Evolutionary conservation across 2,888 invertebrate genomes (phyloP), one percentile per base, ranked within the genome.

Genomic region (Meloe dianella): DNA sequence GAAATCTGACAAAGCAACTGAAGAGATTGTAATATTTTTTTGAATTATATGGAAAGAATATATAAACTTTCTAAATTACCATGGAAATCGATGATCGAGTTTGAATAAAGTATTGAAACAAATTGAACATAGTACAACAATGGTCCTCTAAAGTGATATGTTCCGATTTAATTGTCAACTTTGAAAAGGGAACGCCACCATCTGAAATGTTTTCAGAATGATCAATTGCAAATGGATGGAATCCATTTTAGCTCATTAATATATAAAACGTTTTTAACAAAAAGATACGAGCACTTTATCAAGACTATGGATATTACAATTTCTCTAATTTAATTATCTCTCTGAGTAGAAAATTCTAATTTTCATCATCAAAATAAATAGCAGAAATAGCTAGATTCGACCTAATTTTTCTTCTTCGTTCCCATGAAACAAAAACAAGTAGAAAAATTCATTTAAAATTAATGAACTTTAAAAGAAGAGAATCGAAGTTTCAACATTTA

Each of bases 191-290:
- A n/a, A 35, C 14, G 14, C 35, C 14, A 14, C 14, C 35, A 35
- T 35, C 14, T 35, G 35, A 20, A 47, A 47, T 47, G 47, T 47
- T 47, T 47, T 47, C 47, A 41, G 38, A n/a, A 47, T 66, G 63
- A 66, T 66, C 60, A 63, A 60, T 62, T 70, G 66, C 66, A 27
- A 68, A 69, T 68, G 69, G 67, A 71, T 65, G 63, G 62, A 65
- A 71, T 71, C 71, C 69, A 69, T 69, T 69, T 71, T 64, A 65
- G 47, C 64, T 67, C 64, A 67, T 67, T 65, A 65, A 69, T 70
- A 70, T 70, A 71, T 68, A 71, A 71, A 71, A 69, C 69, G 5
- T 68, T 68, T 68, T 68, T 63, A 68, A 66, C 61, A 64, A 64
- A 64, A 64, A 62, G 67, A 41, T n/a, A n/a, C 62, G 41, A 20